Base-by-base conservation (phyloP, 2,888 invertebrate genomes). In the Yponomeuta plumbellus region DNA sequence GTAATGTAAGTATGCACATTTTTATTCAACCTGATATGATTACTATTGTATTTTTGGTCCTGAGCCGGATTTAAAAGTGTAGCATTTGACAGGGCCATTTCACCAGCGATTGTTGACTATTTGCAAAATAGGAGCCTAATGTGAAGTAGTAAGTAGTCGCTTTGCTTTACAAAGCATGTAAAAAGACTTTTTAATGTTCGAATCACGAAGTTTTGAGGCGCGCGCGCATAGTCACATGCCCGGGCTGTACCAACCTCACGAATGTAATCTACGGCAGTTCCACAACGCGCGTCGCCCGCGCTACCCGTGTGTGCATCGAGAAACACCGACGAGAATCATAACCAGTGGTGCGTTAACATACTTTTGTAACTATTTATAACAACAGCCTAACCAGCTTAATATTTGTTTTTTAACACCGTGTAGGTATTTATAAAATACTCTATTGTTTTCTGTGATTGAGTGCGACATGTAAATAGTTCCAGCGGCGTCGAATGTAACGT, bases 271-370 rank as follows among this genome's bases (percentile, higher is more conserved):
- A 59, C 21, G 59, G 59, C 59, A 59, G 59, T 59, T 23, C 5
- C 1, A 21, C 0, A 22, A 1, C 22, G 59, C 59, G 59, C 59
- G 59, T 59, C 11, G 21, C 5, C 59, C 59, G 59, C 59, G 59
- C 59, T 21, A 21, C 21, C 21, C 59, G 59, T 59, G 59, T 59
- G 59, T 23, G 21, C 20, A 23, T 59, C 20, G 23, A 52, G 44
- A 21, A 21, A 13, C 21, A 23, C 59, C 59, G 59, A 67, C 70
- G 73, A 68, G 69, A 76, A 78, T 76, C 70, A 79, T 78, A 77
- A 76, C 75, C 70, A 76, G 78, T 78, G 87, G 88, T 87, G 83
- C 83, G 88, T 88, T 74, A 61, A 58, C 20, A 58, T 58, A 52
- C 13, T 52, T 52, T 17, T 52, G 44, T 52, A 17, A 52, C 44